These are phyloP conservation scores for Priocnemis perturbator DNA, from an alignment of 2,888 invertebrate species.

Conservation along the genomic window DNA sequence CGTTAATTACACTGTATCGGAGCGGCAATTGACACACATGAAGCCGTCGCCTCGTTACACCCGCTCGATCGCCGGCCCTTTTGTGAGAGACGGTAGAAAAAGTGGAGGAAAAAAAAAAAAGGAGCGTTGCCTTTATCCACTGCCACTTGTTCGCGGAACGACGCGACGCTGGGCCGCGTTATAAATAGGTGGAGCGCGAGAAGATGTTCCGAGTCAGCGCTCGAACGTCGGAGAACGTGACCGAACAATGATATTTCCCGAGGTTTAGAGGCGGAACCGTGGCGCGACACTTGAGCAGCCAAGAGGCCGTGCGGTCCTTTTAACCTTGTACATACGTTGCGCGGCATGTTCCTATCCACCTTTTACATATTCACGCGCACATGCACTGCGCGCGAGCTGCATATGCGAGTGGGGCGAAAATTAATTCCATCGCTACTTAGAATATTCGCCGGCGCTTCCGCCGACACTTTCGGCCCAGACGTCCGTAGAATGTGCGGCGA, in stretches of 20 bases:
- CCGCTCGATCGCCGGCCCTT: no score
- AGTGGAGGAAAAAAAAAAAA: no score
- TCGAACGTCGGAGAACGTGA: constrained; percentile 58
- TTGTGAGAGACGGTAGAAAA: no score
- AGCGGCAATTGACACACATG: no score
- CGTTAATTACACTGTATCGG: no score
- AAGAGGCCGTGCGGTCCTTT: constrained; percentile 31
- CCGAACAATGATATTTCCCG: constrained; percentile 65
- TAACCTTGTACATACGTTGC: constrained; percentile 29
- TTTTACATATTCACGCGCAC: neutral
- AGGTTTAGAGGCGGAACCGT: constrained; percentile 43
- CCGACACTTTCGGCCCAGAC: no score
- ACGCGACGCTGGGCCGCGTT: no score
- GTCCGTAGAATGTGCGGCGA: no score
- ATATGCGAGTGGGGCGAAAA: constrained; percentile 24
- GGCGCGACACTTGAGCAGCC: constrained; percentile 37
- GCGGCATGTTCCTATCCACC: constrained; percentile 3
- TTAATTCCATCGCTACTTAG: constrained; percentile 32
- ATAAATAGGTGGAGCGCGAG: constrained; percentile 35
- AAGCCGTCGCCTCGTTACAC: no score
- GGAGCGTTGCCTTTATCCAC: constrained; percentile 25
- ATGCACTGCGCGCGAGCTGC: neutral
- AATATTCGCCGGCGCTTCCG: no score
- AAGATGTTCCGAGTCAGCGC: constrained; percentile 57
- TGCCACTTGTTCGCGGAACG: neutral